These are phyloP conservation scores for Porites evermanni DNA, from an alignment of 92 coral and sea anemone genomes.

Conservation along the genomic window DNA sequence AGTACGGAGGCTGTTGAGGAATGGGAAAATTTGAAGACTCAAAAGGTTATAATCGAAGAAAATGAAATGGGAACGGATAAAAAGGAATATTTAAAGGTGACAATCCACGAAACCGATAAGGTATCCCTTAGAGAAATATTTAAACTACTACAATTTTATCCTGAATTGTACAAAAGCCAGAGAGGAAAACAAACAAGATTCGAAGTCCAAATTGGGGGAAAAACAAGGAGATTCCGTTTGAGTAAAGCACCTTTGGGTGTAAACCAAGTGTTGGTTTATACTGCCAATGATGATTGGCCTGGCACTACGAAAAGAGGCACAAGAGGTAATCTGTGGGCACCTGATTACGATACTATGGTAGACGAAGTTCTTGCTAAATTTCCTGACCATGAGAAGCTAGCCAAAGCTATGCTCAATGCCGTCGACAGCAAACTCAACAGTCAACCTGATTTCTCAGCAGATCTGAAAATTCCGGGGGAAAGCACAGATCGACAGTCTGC, in stretches of 20 bases:
- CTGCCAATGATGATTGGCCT: constrained; percentile 28
- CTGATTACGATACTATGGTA: constrained; percentile 38
- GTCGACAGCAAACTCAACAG: not conserved
- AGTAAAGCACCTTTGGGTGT: not conserved
- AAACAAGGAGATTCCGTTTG: constrained; percentile 27
- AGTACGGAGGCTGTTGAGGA: not conserved
- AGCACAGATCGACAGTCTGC: not conserved
- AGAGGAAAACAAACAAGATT: not conserved
- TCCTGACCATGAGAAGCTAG: constrained; percentile 9
- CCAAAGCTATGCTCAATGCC: constrained; percentile 9
- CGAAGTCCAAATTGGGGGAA: constrained; percentile 49
- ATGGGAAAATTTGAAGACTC: constrained; percentile 15
- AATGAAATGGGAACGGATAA: not conserved
- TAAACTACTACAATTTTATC: constrained; percentile 34
- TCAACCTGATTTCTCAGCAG: constrained; percentile 24
- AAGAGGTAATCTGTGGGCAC: not conserved
- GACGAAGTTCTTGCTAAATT: constrained; percentile 4
- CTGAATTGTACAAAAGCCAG: constrained; percentile 18
- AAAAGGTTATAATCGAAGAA: not conserved
- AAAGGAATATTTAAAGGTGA: not conserved
- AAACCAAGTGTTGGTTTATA: constrained; percentile 27
- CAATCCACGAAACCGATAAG: constrained; percentile 6
- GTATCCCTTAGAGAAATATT: constrained; percentile 28
- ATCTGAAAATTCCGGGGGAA: not conserved
- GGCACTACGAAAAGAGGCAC: constrained; percentile 12